These are phyloP conservation scores for Zophobas morio DNA, from an alignment of 1,140 invertebrate species.

Conservation along the genomic window DNA sequence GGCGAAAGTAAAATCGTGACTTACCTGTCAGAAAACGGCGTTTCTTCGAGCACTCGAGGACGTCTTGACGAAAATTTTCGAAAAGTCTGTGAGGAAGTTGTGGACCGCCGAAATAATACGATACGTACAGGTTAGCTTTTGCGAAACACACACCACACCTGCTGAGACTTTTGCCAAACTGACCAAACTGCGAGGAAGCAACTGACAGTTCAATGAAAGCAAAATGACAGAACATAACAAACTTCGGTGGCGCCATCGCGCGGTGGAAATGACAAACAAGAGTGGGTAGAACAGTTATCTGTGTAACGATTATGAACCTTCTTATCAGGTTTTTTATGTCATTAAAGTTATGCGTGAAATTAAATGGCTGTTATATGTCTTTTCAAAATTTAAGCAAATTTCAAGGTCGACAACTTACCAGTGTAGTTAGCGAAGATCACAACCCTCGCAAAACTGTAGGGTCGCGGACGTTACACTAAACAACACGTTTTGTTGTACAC, in stretches of 20 bases:
- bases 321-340: too few relatives aligned
- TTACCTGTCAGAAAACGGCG: background rate
- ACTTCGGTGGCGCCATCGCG: background rate
- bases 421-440: too few relatives aligned
- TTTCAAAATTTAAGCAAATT: too few relatives aligned
- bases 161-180: conserved; percentile 25
- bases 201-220: conserved; percentile 35
- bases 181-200: conserved; percentile 8
- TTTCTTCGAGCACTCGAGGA: background rate
- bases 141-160: conserved; percentile 17
- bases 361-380: too few relatives aligned
- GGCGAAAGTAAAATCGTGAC: conserved; percentile 34
- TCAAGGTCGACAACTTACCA: too few relatives aligned
- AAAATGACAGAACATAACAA: conserved; percentile 40
- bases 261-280: background rate
- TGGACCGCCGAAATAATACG: conserved; percentile 8
- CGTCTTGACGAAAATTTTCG: background rate
- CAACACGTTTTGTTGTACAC: too few relatives aligned
- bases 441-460: too few relatives aligned
- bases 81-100: background rate
- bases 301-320: too few relatives aligned
- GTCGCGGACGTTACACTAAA: too few relatives aligned
- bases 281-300: too few relatives aligned
- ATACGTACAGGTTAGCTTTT: conserved; percentile 31
- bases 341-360: too few relatives aligned